These are phyloP conservation scores for Pangasius mekongensis DNA, from an alignment of 2,797 vertebrate genomes.

Conservation along the genomic window DNA sequence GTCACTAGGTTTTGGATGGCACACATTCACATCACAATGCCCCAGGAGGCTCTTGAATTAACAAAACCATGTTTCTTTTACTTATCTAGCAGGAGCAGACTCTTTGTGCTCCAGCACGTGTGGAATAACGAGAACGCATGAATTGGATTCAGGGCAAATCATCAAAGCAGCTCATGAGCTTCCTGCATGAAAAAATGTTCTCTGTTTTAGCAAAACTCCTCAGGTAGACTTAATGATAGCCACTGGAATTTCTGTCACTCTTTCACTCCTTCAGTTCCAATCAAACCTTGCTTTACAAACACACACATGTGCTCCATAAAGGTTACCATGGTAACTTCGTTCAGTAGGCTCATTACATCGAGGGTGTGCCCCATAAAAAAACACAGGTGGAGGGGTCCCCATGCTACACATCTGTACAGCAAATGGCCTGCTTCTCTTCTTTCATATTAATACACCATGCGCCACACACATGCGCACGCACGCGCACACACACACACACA, in stretches of 20 bases:
- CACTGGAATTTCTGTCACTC: background rate
- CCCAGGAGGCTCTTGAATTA: background rate
- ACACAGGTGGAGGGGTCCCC: constrained; percentile 55
- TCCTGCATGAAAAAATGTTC: too few species aligned
- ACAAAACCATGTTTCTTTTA: background rate
- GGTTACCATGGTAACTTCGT: constrained; percentile 77
- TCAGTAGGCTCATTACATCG: constrained; percentile 69
- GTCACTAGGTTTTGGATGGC: background rate
- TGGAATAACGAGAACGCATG: background rate
- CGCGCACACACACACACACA: constrained; percentile 10
- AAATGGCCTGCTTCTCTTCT: constrained; percentile 34
- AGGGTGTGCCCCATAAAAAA: constrained; percentile 64
- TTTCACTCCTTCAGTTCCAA: background rate
- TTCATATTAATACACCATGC: constrained; percentile 29
- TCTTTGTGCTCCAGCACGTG: background rate
- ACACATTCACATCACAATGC: background rate
- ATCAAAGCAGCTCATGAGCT: constrained; percentile 6
- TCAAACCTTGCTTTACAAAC: background rate
- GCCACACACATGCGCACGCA: background rate
- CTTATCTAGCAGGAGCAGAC: constrained; percentile 5
- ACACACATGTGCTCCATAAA: constrained; percentile 60
- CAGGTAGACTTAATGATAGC: constrained; percentile 6
- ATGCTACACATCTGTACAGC: constrained; percentile 36
- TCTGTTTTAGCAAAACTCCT: background rate
- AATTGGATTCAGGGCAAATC: background rate